Evolutionary conservation across 2,888 invertebrate species (phyloP).

Genomic region (Eurytoma californica): DNA sequence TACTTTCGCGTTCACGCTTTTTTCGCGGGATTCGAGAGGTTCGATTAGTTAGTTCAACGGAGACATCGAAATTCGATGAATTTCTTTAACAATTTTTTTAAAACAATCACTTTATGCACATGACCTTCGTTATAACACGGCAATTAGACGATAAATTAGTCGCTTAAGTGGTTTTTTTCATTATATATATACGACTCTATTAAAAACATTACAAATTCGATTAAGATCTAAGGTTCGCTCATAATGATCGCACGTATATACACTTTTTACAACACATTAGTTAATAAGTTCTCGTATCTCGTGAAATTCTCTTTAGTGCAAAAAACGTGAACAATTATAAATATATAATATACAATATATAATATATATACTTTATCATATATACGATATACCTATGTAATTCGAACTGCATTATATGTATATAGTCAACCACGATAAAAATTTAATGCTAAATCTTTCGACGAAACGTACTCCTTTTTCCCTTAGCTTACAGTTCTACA

Average conservation of each 20-base stretch:
- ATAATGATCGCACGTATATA: constrained; percentile 9
- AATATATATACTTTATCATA: too few species aligned
- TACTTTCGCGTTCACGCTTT: too few species aligned
- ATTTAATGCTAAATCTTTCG: too few species aligned
- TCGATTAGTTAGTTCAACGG: neutral
- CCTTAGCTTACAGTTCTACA: too few species aligned
- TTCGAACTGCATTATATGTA: too few species aligned
- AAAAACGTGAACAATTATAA: constrained; percentile 18
- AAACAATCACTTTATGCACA: too few species aligned
- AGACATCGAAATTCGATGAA: constrained; percentile 9
- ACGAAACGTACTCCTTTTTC: too few species aligned
- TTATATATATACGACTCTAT: neutral
- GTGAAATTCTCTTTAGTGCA: constrained; percentile 26
- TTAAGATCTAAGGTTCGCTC: constrained; percentile 17
- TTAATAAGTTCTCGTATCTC: neutral
- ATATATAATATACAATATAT: too few species aligned
- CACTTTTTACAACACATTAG: constrained; percentile 8
- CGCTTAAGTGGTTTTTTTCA: neutral
- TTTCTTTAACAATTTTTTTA: neutral
- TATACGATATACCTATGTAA: too few species aligned
- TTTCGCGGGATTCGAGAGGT: too few species aligned
- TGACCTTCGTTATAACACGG: neutral
- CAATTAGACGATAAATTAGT: too few species aligned
- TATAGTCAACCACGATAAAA: too few species aligned
- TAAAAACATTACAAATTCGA: constrained; percentile 34